These are phyloP conservation scores for Carassius gibelio DNA, from an alignment of 2,113 vertebrate genomes.

Conservation along the genomic window DNA sequence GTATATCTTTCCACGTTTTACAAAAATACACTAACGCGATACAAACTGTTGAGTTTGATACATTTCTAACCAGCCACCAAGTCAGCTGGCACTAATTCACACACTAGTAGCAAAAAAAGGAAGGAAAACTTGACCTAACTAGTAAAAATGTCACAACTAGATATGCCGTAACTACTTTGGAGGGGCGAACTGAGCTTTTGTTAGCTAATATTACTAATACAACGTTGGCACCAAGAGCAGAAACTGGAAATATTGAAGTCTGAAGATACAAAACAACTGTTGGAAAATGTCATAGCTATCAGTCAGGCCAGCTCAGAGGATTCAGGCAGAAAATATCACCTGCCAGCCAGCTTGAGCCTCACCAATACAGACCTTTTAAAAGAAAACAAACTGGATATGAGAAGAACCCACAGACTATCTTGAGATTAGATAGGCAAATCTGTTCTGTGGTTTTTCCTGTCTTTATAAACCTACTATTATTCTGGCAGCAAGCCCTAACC, in stretches of 20 bases:
- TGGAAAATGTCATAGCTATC: conserved; percentile 71
- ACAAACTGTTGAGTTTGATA: neutral
- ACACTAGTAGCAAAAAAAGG: conserved; percentile 22
- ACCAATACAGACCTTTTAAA: conserved; percentile 13
- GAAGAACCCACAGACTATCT: neutral
- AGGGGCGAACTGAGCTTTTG: conserved; percentile 64
- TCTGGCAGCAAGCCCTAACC: neutral
- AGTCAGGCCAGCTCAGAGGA: conserved; percentile 34
- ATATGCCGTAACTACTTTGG: conserved; percentile 3
- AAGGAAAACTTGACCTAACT: conserved; percentile 49
- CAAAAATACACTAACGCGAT: conserved; percentile 25
- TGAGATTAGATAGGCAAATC: neutral
- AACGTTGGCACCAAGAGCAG: conserved; percentile 68
- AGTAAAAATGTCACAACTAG: conserved; percentile 58
- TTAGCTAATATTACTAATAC: conserved; percentile 77
- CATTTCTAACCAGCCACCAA: neutral
- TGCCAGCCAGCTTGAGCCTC: conserved; percentile 27
- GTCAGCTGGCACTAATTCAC: neutral
- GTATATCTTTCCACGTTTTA: neutral
- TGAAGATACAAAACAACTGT: conserved; percentile 65
- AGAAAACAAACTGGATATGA: neutral
- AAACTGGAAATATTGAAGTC: conserved; percentile 67
- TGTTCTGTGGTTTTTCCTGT: neutral
- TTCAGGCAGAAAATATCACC: conserved; percentile 32
- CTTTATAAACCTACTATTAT: conserved; percentile 16